Evolutionary conservation across 2,888 invertebrate genomes (phyloP).

Genomic region (Pristionchus entomophagus): DNA sequence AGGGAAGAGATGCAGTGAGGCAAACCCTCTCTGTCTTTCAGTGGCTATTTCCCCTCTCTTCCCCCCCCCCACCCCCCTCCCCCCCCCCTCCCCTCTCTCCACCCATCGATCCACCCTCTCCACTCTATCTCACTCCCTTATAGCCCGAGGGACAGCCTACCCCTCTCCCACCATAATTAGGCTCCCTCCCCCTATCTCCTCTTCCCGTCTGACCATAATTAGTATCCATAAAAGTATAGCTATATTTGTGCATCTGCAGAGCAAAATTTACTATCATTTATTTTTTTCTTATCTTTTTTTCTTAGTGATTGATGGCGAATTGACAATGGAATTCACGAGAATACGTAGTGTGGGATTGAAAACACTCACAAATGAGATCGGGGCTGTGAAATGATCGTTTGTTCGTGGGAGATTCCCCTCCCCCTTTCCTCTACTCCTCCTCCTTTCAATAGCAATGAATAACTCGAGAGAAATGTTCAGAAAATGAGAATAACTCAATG

Average conservation of each 20-base stretch:
- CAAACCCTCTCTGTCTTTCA: not conserved
- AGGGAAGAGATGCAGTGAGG: not conserved
- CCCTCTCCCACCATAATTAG: slow-evolving; percentile 9
- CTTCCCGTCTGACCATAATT: not conserved
- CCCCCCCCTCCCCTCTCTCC: not conserved
- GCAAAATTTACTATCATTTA: too few species aligned
- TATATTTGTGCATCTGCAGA: too few species aligned
- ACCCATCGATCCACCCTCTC: slow-evolving; percentile 4
- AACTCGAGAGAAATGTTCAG: not conserved
- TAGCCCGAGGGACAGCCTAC: slow-evolving; percentile 4
- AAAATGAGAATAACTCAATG: not conserved
- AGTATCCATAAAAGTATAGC: too few species aligned
- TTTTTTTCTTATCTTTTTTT: too few species aligned
- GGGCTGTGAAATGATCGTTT: not conserved
- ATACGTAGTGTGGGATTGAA: not conserved
- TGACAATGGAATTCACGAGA: not conserved
- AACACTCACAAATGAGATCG: not conserved
- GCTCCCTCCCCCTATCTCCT: not conserved
- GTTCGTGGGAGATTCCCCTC: not conserved
- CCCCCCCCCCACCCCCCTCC: not conserved
- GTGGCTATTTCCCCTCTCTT: slow-evolving; percentile 5
- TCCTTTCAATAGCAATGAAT: too few species aligned
- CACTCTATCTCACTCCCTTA: not conserved
- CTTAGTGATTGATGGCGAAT: not conserved
- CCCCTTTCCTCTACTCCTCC: too few species aligned